Evolutionary conservation across 2,888 invertebrate species (phyloP).

Genomic region (Athalia circularis): DNA sequence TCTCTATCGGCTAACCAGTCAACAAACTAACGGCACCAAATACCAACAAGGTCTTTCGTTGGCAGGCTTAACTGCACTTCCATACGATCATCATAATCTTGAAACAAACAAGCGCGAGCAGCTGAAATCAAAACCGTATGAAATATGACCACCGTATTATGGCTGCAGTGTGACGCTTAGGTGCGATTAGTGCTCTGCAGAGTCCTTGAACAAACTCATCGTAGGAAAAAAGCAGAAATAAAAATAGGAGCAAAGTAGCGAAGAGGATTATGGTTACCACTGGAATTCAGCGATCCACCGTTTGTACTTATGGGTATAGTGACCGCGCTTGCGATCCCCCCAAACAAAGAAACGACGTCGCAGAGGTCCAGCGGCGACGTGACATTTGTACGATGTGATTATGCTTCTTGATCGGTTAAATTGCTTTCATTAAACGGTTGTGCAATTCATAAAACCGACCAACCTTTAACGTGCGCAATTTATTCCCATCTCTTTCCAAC

Average conservation of each 20-base stretch:
- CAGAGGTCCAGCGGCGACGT: slow-evolving; percentile 3
- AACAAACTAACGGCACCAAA: slow-evolving; percentile 36
- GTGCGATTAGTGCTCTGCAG: too few species aligned
- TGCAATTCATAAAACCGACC: slow-evolving; percentile 15
- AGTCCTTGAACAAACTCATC: too few species aligned
- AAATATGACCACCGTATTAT: too few species aligned
- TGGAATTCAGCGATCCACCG: too few species aligned
- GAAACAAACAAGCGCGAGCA: too few species aligned
- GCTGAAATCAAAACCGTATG: too few species aligned
- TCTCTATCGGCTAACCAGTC: slow-evolving; percentile 14
- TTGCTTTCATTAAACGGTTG: slow-evolving; percentile 25
- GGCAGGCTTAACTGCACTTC: not conserved
- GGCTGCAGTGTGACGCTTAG: too few species aligned
- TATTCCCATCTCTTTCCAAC: not conserved
- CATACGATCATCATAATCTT: too few species aligned
- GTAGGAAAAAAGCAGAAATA: too few species aligned
- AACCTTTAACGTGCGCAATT: slow-evolving; percentile 35
- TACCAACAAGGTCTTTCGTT: slow-evolving; percentile 32
- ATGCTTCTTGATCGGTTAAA: not conserved
- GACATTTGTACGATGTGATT: slow-evolving; percentile 18
- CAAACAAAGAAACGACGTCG: slow-evolving; percentile 30
- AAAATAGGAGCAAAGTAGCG: too few species aligned
- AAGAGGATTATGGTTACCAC: too few species aligned
- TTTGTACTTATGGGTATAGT: too few species aligned
- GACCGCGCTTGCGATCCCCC: not conserved